These are phyloP conservation scores for Mustela lutreola DNA, from an alignment of 2,113 vertebrate genomes.

Conservation along the genomic window DNA sequence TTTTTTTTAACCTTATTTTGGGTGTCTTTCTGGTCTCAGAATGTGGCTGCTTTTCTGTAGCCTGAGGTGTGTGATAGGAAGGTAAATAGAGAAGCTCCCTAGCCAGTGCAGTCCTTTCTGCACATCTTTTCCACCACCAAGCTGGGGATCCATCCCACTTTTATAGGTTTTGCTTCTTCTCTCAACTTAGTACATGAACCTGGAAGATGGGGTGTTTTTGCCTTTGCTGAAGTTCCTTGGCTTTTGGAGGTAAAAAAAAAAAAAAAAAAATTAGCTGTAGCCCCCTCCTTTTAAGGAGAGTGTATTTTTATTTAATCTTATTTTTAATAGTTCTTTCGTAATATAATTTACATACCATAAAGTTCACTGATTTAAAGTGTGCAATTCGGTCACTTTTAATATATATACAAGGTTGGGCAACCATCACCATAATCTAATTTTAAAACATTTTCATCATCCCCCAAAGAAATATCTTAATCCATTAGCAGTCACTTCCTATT, in stretches of 20 bases:
- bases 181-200: not conserved
- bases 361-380: not conserved
- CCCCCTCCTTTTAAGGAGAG: not conserved
- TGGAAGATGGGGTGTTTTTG: not conserved
- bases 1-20: not conserved
- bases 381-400: not conserved
- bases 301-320: conserved; percentile 3
- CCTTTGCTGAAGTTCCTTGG: not conserved
- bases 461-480: not conserved
- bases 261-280: not conserved
- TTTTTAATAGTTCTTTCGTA: not conserved
- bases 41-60: not conserved
- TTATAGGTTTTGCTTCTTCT: not conserved
- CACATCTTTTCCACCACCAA: not conserved
- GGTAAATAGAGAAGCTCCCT: not conserved
- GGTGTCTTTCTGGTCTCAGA: not conserved
- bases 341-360: not conserved
- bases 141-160: not conserved
- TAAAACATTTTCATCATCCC: conserved; percentile 37
- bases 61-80: not conserved
- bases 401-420: not conserved
- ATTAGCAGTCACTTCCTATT: not conserved
- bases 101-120: not conserved
- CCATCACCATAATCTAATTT: not conserved
- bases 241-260: not conserved